Conservation (phyloP, 2,888 invertebrate species). For the Macrophya annulata region DNA sequence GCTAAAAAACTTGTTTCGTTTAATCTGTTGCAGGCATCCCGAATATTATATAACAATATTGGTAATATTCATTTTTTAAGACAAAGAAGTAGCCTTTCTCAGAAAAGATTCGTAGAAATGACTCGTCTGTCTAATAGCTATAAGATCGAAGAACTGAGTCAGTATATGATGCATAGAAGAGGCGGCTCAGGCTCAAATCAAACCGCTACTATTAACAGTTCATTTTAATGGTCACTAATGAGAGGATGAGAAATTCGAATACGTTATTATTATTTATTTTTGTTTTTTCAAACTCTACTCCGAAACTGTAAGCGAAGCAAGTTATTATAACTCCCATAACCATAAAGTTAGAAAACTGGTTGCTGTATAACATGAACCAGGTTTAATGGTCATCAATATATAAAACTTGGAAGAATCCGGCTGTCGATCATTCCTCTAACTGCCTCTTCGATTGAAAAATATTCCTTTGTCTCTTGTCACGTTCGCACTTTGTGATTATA, state of each 20-base stretch:
- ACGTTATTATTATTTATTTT: neutral
- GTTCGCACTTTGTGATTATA: neutral
- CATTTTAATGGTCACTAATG: conserved; percentile 48
- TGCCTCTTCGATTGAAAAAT: neutral
- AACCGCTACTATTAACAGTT: conserved; percentile 33
- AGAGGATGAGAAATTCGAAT: conserved; percentile 49
- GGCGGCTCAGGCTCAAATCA: conserved; percentile 30
- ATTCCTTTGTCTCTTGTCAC: neutral
- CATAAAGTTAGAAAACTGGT: conserved; percentile 43
- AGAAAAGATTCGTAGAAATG: conserved; percentile 4
- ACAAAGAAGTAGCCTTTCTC: neutral
- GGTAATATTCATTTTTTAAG: neutral
- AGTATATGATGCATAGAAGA: neutral
- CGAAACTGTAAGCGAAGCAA: conserved; percentile 3
- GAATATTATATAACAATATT: neutral
- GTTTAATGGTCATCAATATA: conserved; percentile 23
- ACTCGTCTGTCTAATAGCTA: neutral
- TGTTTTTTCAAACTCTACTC: neutral
- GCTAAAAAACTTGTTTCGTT: neutral
- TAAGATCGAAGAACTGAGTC: neutral
- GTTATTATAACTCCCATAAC: conserved; percentile 45
- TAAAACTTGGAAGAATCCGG: conserved; percentile 27
- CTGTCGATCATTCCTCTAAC: conserved; percentile 13
- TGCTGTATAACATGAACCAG: conserved; percentile 13
- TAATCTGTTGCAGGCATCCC: neutral